Evolutionary conservation across 2,797 vertebrate species (phyloP), one percentile per base, ranked within the genome.

Genomic region (Syngnathus rostellatus): DNA sequence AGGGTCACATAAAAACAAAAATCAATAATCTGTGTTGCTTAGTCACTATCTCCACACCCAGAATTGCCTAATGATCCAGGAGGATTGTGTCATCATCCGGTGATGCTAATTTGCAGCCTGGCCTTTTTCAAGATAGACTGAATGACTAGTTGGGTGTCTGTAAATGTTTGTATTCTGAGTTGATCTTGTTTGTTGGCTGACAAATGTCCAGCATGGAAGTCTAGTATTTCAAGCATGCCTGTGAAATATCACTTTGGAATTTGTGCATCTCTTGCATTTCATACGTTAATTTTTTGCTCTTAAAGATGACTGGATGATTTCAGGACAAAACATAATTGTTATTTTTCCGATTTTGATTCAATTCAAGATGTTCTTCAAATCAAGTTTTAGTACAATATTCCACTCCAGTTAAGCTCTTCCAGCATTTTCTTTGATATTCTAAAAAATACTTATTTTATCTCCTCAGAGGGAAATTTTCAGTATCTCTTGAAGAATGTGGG

Each of bases 161-260:
- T 25, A 21, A 66, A 37, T 59, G 62, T 67, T 69, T 62, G 53
- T 68, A 54, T 25, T 6, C 40, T 43, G 57, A 53, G 62, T 19
- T 64, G 23, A 66, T 68, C 46, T 50, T 64, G 51, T 54, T 61
- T 72, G 60, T 79, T 79, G 66, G 74, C 64, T 69, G 68, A 76
- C 71, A 67, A 74, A 66, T 77, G 75, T 83, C 72, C 72, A 63
- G 68, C 79, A 77, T 59, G 40, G 46, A 60, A 19, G 67, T 80
- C 71, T 68, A 71, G 75, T 80, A 83, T 81, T 85, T 83, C 67
- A 78, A 70, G 59, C 76, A 78, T 64, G 77, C 69, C 72, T 77
- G 79, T 75, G 71, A 83, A 65, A 69, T 80, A 63, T 76, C 77
- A 63, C 71, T 78, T 62, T 62, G 78, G 57, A 63, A 80, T 77